phyloP scores from a whole-genome alignment of 2,888 invertebrate genomes.

The Pachymerium ferrugineum region DNA sequence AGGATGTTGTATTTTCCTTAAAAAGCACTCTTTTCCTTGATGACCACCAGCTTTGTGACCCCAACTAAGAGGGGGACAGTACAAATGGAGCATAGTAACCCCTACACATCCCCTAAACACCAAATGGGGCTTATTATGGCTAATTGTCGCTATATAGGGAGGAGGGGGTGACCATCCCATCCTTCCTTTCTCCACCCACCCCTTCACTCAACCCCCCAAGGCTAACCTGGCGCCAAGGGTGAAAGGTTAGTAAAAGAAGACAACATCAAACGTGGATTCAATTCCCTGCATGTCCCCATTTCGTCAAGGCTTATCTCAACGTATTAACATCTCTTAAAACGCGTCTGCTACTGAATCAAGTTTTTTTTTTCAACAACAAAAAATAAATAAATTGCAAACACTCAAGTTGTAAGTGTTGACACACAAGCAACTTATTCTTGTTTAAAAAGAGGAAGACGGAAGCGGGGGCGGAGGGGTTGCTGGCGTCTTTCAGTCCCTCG shows the following conservation, averaged over 20 bases:
- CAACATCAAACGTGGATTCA: not conserved
- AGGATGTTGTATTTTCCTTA: not conserved
- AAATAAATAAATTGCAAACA: not conserved
- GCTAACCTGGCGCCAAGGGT: not conserved
- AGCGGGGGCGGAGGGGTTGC: not conserved
- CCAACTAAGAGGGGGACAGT: not conserved
- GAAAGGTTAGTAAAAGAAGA: not conserved
- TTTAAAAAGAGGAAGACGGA: not conserved
- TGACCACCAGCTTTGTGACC: not conserved
- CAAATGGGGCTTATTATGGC: slow-evolving; percentile 13
- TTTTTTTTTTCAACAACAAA: not conserved
- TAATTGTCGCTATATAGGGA: slow-evolving; percentile 4
- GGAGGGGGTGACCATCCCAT: not conserved
- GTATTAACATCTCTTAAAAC: not conserved
- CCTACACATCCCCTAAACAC: not conserved
- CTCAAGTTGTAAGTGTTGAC: not conserved
- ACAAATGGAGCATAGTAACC: not conserved
- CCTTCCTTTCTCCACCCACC: not conserved
- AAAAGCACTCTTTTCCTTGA: not conserved
- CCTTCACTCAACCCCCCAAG: not conserved
- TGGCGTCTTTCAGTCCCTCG: slow-evolving; percentile 3
- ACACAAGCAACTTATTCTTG: not conserved
- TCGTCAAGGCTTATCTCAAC: not conserved
- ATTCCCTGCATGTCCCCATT: not conserved
- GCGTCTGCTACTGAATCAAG: not conserved